Base-by-base conservation (phyloP, 2,113 vertebrate species). In the Falcunculus frontatus region DNA sequence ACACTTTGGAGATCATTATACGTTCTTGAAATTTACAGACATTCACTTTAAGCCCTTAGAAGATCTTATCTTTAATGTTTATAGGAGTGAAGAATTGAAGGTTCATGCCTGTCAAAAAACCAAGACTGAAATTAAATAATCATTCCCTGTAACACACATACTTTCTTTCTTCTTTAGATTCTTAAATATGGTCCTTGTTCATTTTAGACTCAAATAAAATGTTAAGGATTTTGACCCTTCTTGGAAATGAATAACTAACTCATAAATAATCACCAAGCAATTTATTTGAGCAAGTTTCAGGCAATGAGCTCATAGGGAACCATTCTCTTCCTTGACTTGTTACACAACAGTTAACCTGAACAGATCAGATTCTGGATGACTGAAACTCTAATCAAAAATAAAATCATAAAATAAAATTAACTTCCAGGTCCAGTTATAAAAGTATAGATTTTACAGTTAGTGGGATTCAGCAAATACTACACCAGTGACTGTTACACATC, bases 181-280 rank as follows among this genome's bases (percentile, higher is more conserved):
- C 10, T 27, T 72, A 72, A 72, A 37, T 32, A 44, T 30, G 23
- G 29, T 37, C 37, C 20, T 41, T 63, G 18, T 16, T 67, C 5
- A 14, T 59, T 70, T 82, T 32, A 47, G 39, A n/a, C 11, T 53
- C 56, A 53, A 39, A 59, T 25, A 42, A 42, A 80, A 6, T 3
- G 4, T 65, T 33, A 37, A 11, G 30, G 27, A 52, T 59, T 88
- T 80, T 86, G 42, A 69, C 22, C 33, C 62, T 62, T 73, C 59
- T 44, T 74, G 50, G 47, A 93, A 89, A 57, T 13, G 1, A 72
- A 29, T 50, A 62, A 23, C 3, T 68, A 50, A 75, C 17, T 77
- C 16, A 46, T 11, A 67, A 67, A 59, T 74, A 59, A 39, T 39
- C 30, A 59, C 35, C 30, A 37, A 74, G 6, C 0, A 0, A 63